Conservation (phyloP, 2,113 vertebrate species). For the Mastomys natalensis region DNA sequence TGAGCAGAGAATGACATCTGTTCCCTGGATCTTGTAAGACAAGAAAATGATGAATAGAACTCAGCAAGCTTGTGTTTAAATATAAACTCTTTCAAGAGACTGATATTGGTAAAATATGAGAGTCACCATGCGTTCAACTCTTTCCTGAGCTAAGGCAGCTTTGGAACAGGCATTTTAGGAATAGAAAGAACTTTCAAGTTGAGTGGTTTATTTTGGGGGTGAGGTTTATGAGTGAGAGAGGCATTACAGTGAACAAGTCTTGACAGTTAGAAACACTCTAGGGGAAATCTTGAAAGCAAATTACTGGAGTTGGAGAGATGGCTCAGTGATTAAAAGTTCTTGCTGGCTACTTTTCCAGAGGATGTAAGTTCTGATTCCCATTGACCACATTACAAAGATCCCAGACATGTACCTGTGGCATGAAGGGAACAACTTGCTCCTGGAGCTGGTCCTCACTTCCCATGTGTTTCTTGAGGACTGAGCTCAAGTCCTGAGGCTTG, state of each 20-base stretch:
- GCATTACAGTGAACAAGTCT: neutral
- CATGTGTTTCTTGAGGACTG: neutral
- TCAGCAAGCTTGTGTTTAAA: slow-evolving; percentile 5
- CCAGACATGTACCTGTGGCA: neutral
- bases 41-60: neutral
- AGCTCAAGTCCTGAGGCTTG: neutral
- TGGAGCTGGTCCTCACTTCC: neutral
- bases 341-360: neutral
- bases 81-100: neutral
- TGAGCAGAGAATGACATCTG: neutral
- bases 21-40: neutral
- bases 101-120: neutral
- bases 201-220: neutral
- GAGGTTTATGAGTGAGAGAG: neutral
- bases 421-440: neutral
- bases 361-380: neutral
- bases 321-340: neutral
- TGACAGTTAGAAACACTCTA: neutral
- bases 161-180: neutral
- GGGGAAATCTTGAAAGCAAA: neutral
- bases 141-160: neutral
- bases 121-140: neutral
- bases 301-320: neutral
- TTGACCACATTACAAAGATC: neutral
- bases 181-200: neutral